These are phyloP conservation scores for Cyanocitta stelleri DNA, from an alignment of 2,113 vertebrate species.

Conservation along the genomic window DNA sequence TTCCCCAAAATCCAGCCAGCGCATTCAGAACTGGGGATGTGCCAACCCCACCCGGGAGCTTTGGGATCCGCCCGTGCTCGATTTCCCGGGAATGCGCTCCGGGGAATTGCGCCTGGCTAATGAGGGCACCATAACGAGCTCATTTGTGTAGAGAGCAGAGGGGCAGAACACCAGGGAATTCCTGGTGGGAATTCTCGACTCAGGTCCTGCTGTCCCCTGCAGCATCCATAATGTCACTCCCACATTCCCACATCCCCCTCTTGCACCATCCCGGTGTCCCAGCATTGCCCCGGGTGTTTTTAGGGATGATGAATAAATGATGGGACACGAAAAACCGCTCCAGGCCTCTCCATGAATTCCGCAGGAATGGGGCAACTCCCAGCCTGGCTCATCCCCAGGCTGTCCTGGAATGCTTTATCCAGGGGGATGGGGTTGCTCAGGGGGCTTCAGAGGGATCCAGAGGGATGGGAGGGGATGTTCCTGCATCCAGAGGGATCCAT, in stretches of 20 bases:
- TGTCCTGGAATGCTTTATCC: not conserved
- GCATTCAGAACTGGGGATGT: not conserved
- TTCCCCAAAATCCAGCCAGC: not conserved
- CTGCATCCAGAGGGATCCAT: not conserved
- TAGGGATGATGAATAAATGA: not conserved
- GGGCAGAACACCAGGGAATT: not conserved
- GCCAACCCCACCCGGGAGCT: not conserved
- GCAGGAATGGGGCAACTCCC: not conserved
- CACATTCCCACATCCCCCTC: not conserved
- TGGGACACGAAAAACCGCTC: rapidly evolving
- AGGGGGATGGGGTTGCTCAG: not conserved
- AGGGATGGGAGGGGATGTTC: not conserved
- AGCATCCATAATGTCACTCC: not conserved
- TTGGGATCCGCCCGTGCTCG: not conserved
- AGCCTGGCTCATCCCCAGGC: not conserved
- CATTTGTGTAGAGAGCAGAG: not conserved
- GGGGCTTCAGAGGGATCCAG: not conserved
- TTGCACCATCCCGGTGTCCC: not conserved
- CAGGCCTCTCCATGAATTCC: not conserved
- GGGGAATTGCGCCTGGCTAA: not conserved
- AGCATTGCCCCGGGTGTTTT: not conserved
- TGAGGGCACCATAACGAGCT: not conserved
- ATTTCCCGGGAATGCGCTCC: not conserved
- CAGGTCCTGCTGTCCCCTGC: not conserved
- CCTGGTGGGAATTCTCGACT: rapidly evolving